Evolutionary conservation across 1,140 invertebrate species (phyloP).

Genomic region (Luehdorfia chinensis): DNA sequence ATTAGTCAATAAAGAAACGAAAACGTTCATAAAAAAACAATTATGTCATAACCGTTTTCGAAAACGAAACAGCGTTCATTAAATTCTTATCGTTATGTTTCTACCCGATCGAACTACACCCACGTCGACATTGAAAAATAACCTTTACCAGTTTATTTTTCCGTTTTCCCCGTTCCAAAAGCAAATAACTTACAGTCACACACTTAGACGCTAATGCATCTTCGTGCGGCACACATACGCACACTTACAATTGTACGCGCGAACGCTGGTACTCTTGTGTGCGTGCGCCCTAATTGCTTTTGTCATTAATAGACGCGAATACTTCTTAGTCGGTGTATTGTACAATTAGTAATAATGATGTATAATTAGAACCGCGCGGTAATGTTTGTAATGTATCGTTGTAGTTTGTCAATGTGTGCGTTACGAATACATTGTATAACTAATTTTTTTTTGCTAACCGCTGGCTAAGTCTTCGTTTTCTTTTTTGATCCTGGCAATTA

Average conservation of each 20-base stretch:
- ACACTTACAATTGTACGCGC: constrained; percentile 16
- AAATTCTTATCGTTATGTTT: constrained; percentile 10
- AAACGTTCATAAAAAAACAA: too few relatives aligned
- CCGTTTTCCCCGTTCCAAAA: constrained; percentile 21
- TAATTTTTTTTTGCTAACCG: too few relatives aligned
- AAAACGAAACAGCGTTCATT: constrained; percentile 4
- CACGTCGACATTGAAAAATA: constrained; percentile 12
- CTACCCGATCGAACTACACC: constrained; percentile 1
- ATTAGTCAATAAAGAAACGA: too few relatives aligned
- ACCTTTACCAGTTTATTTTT: constrained; percentile 17
- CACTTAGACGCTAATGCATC: constrained; percentile 21
- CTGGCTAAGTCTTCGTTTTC: too few relatives aligned
- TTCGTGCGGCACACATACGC: constrained; percentile 24
- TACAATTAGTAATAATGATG: constrained; percentile 75
- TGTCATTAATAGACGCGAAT: constrained; percentile 75
- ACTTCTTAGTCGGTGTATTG: constrained; percentile 68
- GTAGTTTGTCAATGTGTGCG: constrained; percentile 27
- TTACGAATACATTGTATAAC: constrained; percentile 2
- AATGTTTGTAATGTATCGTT: constrained; percentile 39
- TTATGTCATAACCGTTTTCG: too few relatives aligned
- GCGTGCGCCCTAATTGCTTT: constrained; percentile 71
- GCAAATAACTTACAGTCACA: constrained; percentile 20
- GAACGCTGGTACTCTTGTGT: constrained; percentile 35
- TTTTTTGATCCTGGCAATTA: too few relatives aligned
- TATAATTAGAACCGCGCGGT: constrained; percentile 59